Evolutionary conservation across 2,797 vertebrate species (phyloP), one percentile per base, ranked within the genome.

Genomic region (Enteromius treurensis): DNA sequence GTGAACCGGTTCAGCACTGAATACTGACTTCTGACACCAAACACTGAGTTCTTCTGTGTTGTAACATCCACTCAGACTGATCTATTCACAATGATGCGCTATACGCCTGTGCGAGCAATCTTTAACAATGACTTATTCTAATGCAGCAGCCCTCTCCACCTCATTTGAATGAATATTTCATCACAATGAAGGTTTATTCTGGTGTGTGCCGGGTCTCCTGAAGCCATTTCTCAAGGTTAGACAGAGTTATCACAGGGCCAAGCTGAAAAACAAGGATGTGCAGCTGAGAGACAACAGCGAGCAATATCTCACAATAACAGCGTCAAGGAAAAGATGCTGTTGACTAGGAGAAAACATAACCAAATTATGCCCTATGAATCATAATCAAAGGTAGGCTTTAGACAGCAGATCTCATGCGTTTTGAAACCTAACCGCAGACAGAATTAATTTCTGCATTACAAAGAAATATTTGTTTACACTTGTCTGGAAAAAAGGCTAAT

Each of bases 81-180:
- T 92, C 90, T 88, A 89, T 91, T 92, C 93, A 90, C 88, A 60
- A 82, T 88, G 88, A 91, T 92, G 92, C 89, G 91, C 92, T 92
- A 92, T 92, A 90, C 91, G 90, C 90, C 92, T 89, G 82, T 85
- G 91, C 90, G 90, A 80, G 90, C 92, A 91, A 91, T 94, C 91
- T 93, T 92, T 91, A 91, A 93, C 91, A 89, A 90, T 80, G 83
- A 88, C 89, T 91, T 91, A 91, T 94, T 93, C 89, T 92, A 90
- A 91, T 93, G 91, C 90, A 86, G 88, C 86, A 86, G 88, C 87
- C 88, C 87, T 90, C 91, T 90, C 90, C 91, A 87, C 89, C 86
- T 91, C 86, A 90, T 91, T 92, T 91, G 84, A 93, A 93, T 92
- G 88, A 92, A 91, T 92, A 92, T 93, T 94, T 91, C 60, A 90